Conservation (phyloP, 37 sponge, comb jelly and placozoan genomes). For the Agelas oroides region DNA sequence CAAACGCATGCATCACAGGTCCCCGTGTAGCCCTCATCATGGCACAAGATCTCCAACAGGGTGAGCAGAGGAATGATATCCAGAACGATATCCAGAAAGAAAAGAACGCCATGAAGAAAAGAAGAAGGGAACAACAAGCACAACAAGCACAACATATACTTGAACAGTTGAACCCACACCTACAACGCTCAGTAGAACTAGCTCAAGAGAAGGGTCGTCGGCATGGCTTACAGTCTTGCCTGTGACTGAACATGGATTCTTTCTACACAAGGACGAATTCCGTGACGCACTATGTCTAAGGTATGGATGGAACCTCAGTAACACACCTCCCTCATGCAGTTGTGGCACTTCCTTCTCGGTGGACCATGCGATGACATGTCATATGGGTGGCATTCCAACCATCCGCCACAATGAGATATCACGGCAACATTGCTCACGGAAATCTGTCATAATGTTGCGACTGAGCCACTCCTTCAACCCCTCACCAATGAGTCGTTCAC, state of each 20-base stretch:
- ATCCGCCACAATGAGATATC: slow-evolving; percentile 30
- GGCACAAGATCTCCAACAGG: not conserved
- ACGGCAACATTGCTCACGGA: not conserved
- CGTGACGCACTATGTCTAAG: slow-evolving; percentile 31
- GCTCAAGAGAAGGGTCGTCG: slow-evolving; percentile 14
- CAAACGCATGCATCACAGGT: not conserved
- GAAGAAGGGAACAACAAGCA: not conserved
- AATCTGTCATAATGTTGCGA: slow-evolving; percentile 14
- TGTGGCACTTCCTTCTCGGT: slow-evolving; percentile 1
- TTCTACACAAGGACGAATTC: slow-evolving; percentile 33
- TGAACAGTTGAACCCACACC: not conserved
- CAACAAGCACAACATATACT: not conserved
- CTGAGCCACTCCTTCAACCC: slow-evolving; percentile 17
- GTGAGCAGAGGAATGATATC: not conserved
- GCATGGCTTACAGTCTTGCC: slow-evolving; percentile 16
- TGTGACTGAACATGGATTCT: slow-evolving; percentile 10
- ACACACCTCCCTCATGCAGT: not conserved
- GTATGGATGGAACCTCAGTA: slow-evolving; percentile 13
- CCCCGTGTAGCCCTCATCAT: not conserved
- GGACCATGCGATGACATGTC: slow-evolving; percentile 4
- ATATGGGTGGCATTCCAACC: slow-evolving; percentile 14
- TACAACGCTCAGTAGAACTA: slow-evolving; percentile 1
- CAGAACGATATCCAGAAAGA: not conserved
- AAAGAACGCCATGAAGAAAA: not conserved
- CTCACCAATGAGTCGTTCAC: not conserved